Percentiles rank a stretch among this genome's conserved stretches.
phyloP scores from a whole-genome alignment of 2,797 vertebrate species.

The Fistularia commersonii region DNA sequence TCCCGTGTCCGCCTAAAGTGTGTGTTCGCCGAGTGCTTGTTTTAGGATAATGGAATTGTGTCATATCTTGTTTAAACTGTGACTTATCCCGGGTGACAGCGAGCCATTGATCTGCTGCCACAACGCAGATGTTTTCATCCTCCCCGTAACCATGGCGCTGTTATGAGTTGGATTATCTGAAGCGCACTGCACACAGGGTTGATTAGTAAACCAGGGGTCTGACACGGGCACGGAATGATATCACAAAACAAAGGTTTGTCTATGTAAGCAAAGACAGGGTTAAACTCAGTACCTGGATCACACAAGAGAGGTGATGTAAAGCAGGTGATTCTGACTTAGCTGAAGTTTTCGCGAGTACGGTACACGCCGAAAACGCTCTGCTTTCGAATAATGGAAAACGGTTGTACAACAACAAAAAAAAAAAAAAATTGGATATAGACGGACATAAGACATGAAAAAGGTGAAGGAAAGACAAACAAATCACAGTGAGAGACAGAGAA shows the following conservation, averaged over 20 bases:
- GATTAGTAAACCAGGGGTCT: slow-evolving; percentile 53
- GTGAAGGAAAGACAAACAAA: slow-evolving; percentile 34
- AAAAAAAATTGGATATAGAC: not conserved
- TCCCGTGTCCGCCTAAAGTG: slow-evolving; percentile 28
- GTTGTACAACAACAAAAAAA: slow-evolving; percentile 8
- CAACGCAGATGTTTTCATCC: slow-evolving; percentile 70
- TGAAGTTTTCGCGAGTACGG: not conserved
- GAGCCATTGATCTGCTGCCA: slow-evolving; percentile 74
- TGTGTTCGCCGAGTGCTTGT: slow-evolving; percentile 43
- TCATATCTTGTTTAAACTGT: slow-evolving; percentile 76
- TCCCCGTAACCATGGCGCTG: slow-evolving; percentile 61
- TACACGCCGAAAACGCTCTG: not conserved
- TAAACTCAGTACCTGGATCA: slow-evolving; percentile 8
- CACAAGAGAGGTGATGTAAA: not conserved
- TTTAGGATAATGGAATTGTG: slow-evolving; percentile 75
- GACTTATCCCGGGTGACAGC: slow-evolving; percentile 71
- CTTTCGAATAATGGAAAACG: not conserved
- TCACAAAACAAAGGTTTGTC: slow-evolving; percentile 27
- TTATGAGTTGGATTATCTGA: slow-evolving; percentile 66
- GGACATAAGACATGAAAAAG: slow-evolving; percentile 11
- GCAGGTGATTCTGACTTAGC: slow-evolving; percentile 14
- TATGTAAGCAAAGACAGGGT: slow-evolving; percentile 18
- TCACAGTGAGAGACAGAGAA: slow-evolving; percentile 12
- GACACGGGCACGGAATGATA: slow-evolving; percentile 12
- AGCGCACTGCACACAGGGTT: slow-evolving; percentile 47